A percentile compares a stretch with the other conserved stretches of the same genome.
phyloP scores from a whole-genome alignment of 1,140 invertebrate genomes.

The Zaprionus lachaisei region DNA sequence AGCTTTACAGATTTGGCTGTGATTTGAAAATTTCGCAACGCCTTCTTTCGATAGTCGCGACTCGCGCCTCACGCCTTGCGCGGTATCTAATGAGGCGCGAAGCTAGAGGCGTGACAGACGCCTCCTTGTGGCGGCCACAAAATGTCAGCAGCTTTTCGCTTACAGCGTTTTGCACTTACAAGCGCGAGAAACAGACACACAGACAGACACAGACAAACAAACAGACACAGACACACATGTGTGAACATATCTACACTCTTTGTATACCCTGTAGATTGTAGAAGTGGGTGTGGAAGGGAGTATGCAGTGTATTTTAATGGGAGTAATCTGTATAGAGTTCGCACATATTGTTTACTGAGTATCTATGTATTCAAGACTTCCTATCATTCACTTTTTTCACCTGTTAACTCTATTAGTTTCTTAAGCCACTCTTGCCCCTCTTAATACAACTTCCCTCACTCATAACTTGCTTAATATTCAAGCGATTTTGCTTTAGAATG shows the following conservation, averaged over 20 bases:
- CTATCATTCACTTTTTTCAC: background rate
- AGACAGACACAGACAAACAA: background rate
- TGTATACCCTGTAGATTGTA: background rate
- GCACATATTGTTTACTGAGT: background rate
- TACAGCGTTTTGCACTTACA: constrained; percentile 74
- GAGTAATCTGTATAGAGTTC: no score
- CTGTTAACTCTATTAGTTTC: no score
- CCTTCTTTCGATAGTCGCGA: background rate
- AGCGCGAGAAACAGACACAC: background rate
- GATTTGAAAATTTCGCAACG: constrained; percentile 31
- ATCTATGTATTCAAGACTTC: background rate
- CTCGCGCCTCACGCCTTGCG: constrained; percentile 26
- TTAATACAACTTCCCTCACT: no score
- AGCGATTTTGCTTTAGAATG: no score
- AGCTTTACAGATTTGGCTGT: background rate
- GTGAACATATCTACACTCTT: background rate
- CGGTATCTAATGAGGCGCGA: constrained; percentile 68
- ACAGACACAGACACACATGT: background rate
- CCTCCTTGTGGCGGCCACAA: constrained; percentile 35
- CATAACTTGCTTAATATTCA: no score
- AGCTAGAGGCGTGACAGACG: constrained; percentile 47
- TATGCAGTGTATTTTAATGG: background rate
- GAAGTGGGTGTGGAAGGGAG: background rate
- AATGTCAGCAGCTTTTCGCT: constrained; percentile 79
- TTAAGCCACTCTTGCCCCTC: no score